Percentiles rank a stretch among this genome's conserved stretches.
These are phyloP conservation scores for Lepidocyrtinus sp. DNA, from an alignment of 2,888 invertebrate species.

Conservation along the genomic window DNA sequence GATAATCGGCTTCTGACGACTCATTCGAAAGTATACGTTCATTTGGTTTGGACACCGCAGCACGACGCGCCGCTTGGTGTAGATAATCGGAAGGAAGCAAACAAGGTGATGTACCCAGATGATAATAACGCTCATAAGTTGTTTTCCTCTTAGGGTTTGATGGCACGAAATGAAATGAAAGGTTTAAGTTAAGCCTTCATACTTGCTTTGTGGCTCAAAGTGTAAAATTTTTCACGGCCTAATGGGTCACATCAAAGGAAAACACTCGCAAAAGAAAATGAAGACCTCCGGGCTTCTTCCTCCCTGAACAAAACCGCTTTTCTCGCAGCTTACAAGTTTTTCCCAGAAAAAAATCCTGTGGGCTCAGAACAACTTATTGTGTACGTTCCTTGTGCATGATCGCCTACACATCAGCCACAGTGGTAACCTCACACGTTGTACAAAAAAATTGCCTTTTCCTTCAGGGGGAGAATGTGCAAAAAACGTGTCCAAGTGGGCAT, in stretches of 20 bases:
- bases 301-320: neutral
- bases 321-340: neutral
- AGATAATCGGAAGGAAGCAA: too few relatives aligned
- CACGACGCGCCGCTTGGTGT: too few relatives aligned
- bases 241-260: constrained; percentile 19
- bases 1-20: constrained; percentile 8
- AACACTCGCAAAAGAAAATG: constrained; percentile 19
- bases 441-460: too few relatives aligned
- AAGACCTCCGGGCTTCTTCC: constrained; percentile 27
- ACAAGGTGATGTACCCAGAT: too few relatives aligned
- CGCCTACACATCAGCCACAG: neutral
- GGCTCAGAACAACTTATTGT: neutral
- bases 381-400: neutral
- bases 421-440: too few relatives aligned
- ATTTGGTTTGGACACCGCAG: too few relatives aligned
- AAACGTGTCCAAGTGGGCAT: constrained; percentile 18
- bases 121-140: too few relatives aligned
- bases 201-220: too few relatives aligned
- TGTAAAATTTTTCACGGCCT: constrained; percentile 18
- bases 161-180: too few relatives aligned
- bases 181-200: too few relatives aligned
- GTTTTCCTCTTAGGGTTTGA: too few relatives aligned
- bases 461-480: neutral
- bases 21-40: neutral
- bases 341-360: neutral